Percentiles rank a stretch among this genome's conserved stretches.
Conservation (phyloP, 2,113 vertebrate species). For the Petaurus breviceps region DNA sequence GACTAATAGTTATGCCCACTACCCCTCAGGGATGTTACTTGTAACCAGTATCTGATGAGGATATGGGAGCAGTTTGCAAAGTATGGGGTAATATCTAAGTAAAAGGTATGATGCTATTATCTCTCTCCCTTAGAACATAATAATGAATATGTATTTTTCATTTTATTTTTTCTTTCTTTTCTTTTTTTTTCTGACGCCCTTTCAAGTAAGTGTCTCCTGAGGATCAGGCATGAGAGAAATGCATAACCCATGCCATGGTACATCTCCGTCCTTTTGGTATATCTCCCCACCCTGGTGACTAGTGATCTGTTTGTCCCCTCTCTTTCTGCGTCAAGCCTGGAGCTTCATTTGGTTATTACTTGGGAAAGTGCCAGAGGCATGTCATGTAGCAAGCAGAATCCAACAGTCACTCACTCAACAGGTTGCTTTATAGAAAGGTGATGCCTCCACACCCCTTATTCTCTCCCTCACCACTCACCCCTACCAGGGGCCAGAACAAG, state of each 20-base stretch:
- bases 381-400: neutral
- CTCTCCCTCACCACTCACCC: neutral
- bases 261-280: neutral
- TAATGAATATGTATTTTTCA: neutral
- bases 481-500: neutral
- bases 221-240: neutral
- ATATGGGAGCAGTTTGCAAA: neutral
- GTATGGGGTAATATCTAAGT: neutral
- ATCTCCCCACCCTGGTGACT: neutral
- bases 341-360: neutral
- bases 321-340: neutral
- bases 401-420: neutral
- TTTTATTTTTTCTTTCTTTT: too few relatives aligned
- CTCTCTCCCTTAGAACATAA: neutral
- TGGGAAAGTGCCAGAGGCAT: neutral
- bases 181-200: neutral
- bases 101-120: neutral
- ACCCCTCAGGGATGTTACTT: neutral
- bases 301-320: neutral
- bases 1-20: neutral
- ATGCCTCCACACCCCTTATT: neutral
- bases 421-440: neutral
- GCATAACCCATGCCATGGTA: neutral
- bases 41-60: neutral
- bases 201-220: neutral